Evolutionary conservation across 2,888 invertebrate species (phyloP).

Genomic region (Gastracanthus pulcherrimus): DNA sequence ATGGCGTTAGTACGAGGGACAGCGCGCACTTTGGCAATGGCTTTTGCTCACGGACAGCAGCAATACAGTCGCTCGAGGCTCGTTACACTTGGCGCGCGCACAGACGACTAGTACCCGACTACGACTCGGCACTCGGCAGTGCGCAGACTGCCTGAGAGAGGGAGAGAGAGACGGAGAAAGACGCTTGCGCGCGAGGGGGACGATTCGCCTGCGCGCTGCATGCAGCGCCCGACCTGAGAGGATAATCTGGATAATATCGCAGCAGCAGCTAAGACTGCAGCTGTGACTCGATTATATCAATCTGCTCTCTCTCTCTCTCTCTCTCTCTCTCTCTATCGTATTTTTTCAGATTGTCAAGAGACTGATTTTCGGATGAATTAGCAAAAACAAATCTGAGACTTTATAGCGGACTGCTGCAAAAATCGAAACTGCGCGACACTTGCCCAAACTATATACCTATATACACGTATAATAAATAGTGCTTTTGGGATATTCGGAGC

Average conservation of each 20-base stretch:
- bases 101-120: background rate
- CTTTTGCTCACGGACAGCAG: background rate
- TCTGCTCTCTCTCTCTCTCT: too few relatives aligned
- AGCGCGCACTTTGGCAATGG: background rate
- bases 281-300: too few relatives aligned
- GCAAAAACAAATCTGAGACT: background rate
- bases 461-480: too few relatives aligned
- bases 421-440: conserved; percentile 18
- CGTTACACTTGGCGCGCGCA: conserved; percentile 5
- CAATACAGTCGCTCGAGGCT: too few relatives aligned
- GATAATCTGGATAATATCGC: too few relatives aligned
- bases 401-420: conserved; percentile 1
- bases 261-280: background rate
- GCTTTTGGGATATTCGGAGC: conserved; percentile 36
- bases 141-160: background rate
- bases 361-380: background rate
- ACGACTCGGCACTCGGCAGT: background rate
- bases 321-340: too few relatives aligned
- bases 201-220: background rate
- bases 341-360: too few relatives aligned
- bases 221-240: background rate
- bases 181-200: background rate
- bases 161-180: background rate
- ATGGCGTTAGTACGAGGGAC: too few relatives aligned
- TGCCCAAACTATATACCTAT: conserved; percentile 27